These are phyloP conservation scores for Hyalella azteca DNA, from an alignment of 2,888 invertebrate species.

Conservation along the genomic window DNA sequence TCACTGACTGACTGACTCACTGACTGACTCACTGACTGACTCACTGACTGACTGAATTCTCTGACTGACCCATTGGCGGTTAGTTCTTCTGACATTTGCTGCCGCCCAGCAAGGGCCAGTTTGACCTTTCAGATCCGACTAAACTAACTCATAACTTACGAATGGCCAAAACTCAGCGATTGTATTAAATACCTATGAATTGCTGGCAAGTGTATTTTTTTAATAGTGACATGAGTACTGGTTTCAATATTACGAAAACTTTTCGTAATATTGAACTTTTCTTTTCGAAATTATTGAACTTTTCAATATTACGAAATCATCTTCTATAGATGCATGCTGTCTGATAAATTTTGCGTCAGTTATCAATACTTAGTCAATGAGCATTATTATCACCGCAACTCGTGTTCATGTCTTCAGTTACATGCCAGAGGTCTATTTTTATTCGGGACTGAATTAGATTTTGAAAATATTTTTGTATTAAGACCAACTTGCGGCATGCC, in stretches of 20 bases:
- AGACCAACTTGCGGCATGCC: no score
- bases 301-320: background rate
- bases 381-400: no score
- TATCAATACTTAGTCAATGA: no score
- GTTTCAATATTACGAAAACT: background rate
- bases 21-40: background rate
- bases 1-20: background rate
- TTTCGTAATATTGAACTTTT: background rate
- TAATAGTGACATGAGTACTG: background rate
- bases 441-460: no score
- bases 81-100: background rate
- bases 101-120: background rate
- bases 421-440: no score
- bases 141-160: background rate
- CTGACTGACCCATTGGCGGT: background rate
- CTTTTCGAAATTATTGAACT: background rate
- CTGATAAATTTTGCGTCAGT: no score
- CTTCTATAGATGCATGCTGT: no score
- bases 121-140: background rate
- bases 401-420: no score
- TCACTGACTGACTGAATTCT: background rate
- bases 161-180: background rate
- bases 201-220: background rate
- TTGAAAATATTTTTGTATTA: no score
- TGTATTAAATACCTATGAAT: background rate